Evolutionary conservation across 2,113 vertebrate species (phyloP).

Genomic region (Gallinago paraguaiae): DNA sequence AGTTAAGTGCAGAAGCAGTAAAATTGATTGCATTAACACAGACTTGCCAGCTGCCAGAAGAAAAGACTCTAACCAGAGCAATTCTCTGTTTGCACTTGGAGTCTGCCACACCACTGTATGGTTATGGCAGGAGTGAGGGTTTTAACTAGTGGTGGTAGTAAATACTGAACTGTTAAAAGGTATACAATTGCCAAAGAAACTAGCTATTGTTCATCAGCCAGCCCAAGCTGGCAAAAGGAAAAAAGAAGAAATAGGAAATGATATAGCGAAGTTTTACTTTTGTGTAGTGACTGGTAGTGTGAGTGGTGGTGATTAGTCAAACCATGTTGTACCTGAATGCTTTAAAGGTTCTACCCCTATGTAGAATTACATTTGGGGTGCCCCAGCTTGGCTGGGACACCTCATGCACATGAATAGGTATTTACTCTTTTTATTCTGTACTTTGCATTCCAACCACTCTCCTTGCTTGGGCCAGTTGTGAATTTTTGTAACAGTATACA

Average conservation of each 20-base stretch:
- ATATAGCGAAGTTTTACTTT: not conserved
- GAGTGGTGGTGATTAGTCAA: not conserved
- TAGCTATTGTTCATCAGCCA: not conserved
- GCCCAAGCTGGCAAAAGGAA: not conserved
- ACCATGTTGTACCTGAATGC: not conserved
- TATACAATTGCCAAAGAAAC: not conserved
- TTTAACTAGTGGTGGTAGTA: not conserved
- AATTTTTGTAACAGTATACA: not conserved
- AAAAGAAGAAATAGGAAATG: not conserved
- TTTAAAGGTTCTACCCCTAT: not conserved
- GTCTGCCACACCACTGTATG: not conserved
- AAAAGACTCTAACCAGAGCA: not conserved
- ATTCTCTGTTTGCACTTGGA: not conserved
- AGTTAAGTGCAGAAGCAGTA: not conserved
- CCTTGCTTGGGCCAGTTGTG: not conserved
- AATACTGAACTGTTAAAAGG: not conserved
- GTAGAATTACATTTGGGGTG: not conserved
- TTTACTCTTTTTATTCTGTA: not conserved
- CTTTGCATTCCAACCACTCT: not conserved
- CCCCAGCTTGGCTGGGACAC: not conserved
- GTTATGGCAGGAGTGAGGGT: not conserved
- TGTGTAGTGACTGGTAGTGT: not conserved
- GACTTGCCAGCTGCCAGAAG: not conserved
- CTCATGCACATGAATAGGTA: not conserved
- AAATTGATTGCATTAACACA: not conserved